phyloP scores from a whole-genome alignment of 2,888 invertebrate species.

The Ditylenchus weischeri region DNA sequence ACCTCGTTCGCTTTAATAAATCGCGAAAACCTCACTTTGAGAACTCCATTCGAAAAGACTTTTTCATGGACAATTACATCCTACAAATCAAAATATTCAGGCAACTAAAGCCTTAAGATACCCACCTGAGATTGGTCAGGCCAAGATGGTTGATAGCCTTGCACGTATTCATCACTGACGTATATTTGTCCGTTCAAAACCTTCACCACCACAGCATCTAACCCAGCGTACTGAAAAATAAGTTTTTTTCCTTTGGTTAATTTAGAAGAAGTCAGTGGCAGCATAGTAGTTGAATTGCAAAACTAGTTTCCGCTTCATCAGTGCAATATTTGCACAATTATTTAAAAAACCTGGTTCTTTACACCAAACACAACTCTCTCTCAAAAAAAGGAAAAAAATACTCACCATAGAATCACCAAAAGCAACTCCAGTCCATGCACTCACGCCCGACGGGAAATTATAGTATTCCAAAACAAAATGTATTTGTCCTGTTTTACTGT shows the following conservation, averaged over 20 bases:
- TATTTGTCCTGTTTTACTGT: constrained; percentile 23
- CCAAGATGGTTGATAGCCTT: constrained; percentile 45
- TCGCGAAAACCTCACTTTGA: constrained; percentile 33
- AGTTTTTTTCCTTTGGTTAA: constrained; percentile 3
- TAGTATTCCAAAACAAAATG: constrained; percentile 47
- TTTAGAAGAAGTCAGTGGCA: neutral
- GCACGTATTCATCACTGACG: constrained; percentile 53
- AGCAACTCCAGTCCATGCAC: constrained; percentile 50
- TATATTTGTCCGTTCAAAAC: constrained; percentile 46
- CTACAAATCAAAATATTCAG: neutral
- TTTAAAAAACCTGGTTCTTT: too few relatives aligned
- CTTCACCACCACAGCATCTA: constrained; percentile 50
- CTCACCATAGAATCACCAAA: constrained; percentile 52
- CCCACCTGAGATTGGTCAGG: constrained; percentile 37
- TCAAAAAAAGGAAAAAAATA: too few relatives aligned
- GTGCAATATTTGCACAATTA: too few relatives aligned
- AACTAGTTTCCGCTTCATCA: too few relatives aligned
- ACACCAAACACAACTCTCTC: constrained; percentile 3
- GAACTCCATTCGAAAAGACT: constrained; percentile 25
- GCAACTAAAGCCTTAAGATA: neutral
- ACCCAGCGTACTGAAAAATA: constrained; percentile 43
- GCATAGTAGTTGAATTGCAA: too few relatives aligned
- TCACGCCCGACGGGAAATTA: constrained; percentile 33
- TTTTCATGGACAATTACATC: constrained; percentile 25
- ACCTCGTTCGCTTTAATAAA: constrained; percentile 27